Evolutionary conservation across 2,797 vertebrate species (phyloP).

Genomic region (Parambassis ranga): DNA sequence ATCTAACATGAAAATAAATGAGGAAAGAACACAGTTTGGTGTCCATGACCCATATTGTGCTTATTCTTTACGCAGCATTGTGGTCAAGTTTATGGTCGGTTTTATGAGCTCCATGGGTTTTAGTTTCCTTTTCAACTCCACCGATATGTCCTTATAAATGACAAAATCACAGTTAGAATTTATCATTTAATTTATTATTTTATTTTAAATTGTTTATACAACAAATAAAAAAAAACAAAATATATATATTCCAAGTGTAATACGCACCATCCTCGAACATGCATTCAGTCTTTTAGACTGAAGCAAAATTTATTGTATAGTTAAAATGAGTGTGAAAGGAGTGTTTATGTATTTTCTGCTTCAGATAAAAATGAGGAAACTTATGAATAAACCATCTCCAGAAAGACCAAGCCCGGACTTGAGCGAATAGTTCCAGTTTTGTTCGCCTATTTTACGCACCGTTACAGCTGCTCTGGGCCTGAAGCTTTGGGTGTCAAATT

Average conservation of each 20-base stretch:
- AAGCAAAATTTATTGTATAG: neutral
- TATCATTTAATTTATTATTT: neutral
- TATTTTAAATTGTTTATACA: neutral
- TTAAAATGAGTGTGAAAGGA: neutral
- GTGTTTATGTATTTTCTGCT: neutral
- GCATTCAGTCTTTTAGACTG: neutral
- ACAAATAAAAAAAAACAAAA: too few species aligned
- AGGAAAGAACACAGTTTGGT: conserved; percentile 55
- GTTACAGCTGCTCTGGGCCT: conserved; percentile 33
- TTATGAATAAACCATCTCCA: neutral
- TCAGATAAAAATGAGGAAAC: neutral
- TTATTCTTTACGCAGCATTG: conserved; percentile 36
- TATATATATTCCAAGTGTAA: neutral
- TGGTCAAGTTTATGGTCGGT: conserved; percentile 37
- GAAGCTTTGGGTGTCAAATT: conserved; percentile 69
- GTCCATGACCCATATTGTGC: conserved; percentile 59
- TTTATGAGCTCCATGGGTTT: conserved; percentile 55
- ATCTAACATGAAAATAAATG: conserved; percentile 79
- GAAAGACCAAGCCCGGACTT: neutral
- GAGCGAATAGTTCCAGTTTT: conserved; percentile 9
- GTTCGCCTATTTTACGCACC: conserved; percentile 62
- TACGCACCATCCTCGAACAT: neutral
- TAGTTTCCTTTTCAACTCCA: neutral
- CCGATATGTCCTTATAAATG: neutral
- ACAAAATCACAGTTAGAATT: neutral